These are phyloP conservation scores for Andrena hattorfiana DNA, from an alignment of 2,888 invertebrate genomes.

Conservation along the genomic window DNA sequence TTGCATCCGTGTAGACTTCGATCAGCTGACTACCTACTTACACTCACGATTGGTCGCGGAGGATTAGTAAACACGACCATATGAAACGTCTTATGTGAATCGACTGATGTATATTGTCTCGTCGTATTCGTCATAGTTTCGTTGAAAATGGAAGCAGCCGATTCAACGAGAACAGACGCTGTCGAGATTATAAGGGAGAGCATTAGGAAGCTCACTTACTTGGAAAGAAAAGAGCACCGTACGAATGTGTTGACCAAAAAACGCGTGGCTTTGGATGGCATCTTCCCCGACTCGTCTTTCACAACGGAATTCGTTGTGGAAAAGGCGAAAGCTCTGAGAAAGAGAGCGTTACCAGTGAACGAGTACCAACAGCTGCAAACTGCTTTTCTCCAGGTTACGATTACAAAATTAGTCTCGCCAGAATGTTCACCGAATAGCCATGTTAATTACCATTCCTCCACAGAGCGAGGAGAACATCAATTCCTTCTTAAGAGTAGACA, in stretches of 20 bases:
- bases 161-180: slow-evolving; percentile 6
- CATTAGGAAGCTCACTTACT: slow-evolving; percentile 66
- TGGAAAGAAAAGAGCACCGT: slow-evolving; percentile 75
- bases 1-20: background rate
- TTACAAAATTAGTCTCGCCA: background rate
- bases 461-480: slow-evolving; percentile 84
- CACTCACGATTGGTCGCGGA: background rate
- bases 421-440: slow-evolving; percentile 15
- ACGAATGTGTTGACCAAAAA: slow-evolving; percentile 69
- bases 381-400: slow-evolving; percentile 80
- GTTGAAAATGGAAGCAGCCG: slow-evolving; percentile 25
- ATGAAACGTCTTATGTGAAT: background rate
- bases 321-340: slow-evolving; percentile 74
- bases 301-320: slow-evolving; percentile 67
- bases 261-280: slow-evolving; percentile 75
- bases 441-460: slow-evolving; percentile 81
- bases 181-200: slow-evolving; percentile 71
- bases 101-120: background rate
- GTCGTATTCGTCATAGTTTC: background rate
- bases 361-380: slow-evolving; percentile 79
- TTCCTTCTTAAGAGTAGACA: slow-evolving; percentile 82
- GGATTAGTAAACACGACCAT: background rate
- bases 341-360: slow-evolving; percentile 70
- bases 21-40: background rate
- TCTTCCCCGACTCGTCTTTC: slow-evolving; percentile 52